Evolutionary conservation across 2,113 vertebrate genomes (phyloP).

Genomic region (Junco hyemalis): DNA sequence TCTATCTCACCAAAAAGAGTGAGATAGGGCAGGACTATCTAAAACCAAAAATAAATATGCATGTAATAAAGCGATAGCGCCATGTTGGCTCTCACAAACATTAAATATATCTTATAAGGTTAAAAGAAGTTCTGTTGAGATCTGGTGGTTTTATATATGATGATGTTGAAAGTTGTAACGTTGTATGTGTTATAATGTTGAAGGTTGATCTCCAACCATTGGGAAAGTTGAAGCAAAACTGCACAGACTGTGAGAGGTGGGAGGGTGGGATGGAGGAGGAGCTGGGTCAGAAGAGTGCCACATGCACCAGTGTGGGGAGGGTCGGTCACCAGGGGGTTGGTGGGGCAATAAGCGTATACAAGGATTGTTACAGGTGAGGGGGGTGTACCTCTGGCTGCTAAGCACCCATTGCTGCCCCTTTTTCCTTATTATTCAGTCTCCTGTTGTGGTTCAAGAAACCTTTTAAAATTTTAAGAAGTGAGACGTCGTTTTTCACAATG

Average conservation of each 20-base stretch:
- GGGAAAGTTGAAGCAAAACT: not conserved
- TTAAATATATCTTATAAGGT: not conserved
- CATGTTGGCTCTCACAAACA: not conserved
- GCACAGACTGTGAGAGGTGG: rapidly evolving
- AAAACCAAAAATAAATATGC: not conserved
- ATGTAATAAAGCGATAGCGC: rapidly evolving
- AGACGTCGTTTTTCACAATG: rapidly evolving
- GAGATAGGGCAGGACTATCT: not conserved
- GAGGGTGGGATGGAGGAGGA: not conserved
- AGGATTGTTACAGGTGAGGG: not conserved
- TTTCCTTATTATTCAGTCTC: not conserved
- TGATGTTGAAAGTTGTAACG: not conserved
- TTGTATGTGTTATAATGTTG: not conserved
- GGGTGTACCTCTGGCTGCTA: not conserved
- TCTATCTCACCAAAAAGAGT: not conserved
- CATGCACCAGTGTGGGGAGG: not conserved
- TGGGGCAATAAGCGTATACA: too few species aligned
- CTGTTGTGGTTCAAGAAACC: not conserved
- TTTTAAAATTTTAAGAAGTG: not conserved
- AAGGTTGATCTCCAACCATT: not conserved
- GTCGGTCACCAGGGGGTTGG: not conserved
- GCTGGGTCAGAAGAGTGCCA: not conserved
- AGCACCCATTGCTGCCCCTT: not conserved
- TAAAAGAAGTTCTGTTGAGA: not conserved
- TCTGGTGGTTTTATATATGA: not conserved